Evolutionary conservation across 2,113 vertebrate genomes (phyloP).

Genomic region (Myotis davidii): DNA sequence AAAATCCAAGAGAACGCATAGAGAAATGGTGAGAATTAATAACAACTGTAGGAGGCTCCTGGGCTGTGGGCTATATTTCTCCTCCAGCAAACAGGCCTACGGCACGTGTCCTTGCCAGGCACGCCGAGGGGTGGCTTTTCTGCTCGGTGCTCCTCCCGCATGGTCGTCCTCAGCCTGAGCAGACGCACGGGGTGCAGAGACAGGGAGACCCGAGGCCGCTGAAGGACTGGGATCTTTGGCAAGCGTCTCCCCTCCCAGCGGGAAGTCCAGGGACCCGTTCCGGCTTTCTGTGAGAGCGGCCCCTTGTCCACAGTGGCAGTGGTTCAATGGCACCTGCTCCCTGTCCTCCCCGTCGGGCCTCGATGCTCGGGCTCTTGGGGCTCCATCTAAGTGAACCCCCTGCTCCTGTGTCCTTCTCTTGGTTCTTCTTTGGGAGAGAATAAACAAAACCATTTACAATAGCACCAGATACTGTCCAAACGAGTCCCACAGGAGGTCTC

Average conservation of each 20-base stretch:
- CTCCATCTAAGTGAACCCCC: background rate
- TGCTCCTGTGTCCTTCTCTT: fast-evolving
- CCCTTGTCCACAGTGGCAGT: fast-evolving
- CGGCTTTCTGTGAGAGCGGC: too few species aligned
- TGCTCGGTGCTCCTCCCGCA: fast-evolving
- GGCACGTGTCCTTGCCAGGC: too few species aligned
- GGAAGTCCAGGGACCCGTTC: background rate
- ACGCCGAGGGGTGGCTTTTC: too few species aligned
- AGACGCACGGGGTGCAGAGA: background rate
- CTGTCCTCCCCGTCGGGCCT: background rate
- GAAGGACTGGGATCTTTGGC: fast-evolving
- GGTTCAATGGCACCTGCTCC: fast-evolving
- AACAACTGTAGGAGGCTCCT: background rate
- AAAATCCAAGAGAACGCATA: background rate
- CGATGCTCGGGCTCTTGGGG: background rate
- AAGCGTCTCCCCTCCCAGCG: fast-evolving
- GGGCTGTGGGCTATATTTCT: background rate
- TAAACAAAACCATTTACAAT: background rate
- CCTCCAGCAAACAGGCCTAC: background rate
- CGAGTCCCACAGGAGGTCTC: background rate
- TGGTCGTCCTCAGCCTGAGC: fast-evolving
- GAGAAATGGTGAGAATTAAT: background rate
- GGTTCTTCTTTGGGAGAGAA: background rate
- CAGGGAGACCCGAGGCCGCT: fast-evolving
- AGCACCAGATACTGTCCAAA: background rate